Evolutionary conservation across 64 coral and sea anemone genomes (phyloP).

Genomic region (Platygyra sinensis): DNA sequence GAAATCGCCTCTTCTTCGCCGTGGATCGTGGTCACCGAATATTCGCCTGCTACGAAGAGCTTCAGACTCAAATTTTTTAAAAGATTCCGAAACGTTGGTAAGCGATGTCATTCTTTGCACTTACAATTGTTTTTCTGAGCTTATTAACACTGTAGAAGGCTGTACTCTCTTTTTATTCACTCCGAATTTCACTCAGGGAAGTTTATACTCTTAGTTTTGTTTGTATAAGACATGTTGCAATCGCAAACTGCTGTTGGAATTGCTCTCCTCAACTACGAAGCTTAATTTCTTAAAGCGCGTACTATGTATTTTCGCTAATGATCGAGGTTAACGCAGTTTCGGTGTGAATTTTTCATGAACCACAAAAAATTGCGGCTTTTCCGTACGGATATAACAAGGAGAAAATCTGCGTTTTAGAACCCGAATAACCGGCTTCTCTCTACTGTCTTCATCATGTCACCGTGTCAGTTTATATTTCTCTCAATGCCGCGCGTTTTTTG

Average conservation of each 20-base stretch:
- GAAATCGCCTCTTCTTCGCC: conserved; percentile 42
- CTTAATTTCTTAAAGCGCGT: neutral
- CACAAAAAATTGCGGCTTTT: neutral
- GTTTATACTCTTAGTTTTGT: conserved; percentile 9
- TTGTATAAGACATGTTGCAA: conserved; percentile 40
- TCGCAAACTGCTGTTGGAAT: neutral
- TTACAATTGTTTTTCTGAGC: neutral
- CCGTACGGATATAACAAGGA: neutral
- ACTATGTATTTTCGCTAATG: neutral
- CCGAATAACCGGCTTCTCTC: neutral
- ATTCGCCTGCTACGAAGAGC: conserved; percentile 28
- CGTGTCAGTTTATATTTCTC: conserved; percentile 1
- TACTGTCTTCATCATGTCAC: neutral
- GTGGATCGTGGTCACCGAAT: conserved; percentile 38
- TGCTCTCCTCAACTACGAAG: neutral
- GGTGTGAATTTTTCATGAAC: neutral
- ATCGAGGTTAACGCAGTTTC: neutral
- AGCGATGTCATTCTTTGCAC: neutral
- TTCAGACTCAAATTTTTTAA: conserved; percentile 16
- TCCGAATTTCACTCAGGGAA: neutral
- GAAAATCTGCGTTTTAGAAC: neutral
- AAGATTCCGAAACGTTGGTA: conserved; percentile 11
- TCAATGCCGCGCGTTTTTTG: neutral
- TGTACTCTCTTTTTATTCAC: neutral
- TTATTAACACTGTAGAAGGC: neutral